phyloP scores from a whole-genome alignment of 2,113 vertebrate species.

The Gavialis gangeticus region DNA sequence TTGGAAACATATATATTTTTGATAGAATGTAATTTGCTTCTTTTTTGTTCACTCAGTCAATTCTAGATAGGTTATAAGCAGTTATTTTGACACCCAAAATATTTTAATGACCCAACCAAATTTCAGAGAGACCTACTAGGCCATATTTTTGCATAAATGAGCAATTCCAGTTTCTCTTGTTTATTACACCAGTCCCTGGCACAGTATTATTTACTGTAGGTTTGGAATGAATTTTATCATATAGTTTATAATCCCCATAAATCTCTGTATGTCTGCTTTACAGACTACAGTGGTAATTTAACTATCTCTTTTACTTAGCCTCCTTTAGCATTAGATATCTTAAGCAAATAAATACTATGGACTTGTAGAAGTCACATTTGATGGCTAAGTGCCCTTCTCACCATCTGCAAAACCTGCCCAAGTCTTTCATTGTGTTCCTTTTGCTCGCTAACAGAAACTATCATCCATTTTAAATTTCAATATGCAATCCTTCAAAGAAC shows the following conservation, averaged over 20 bases:
- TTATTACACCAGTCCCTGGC: constrained; percentile 48
- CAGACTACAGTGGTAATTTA: constrained; percentile 29
- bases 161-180: constrained; percentile 7
- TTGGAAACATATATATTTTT: no score
- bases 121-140: background rate
- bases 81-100: constrained; percentile 42
- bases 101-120: constrained; percentile 43
- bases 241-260: constrained; percentile 29
- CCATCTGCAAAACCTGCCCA: background rate
- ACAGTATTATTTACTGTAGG: background rate
- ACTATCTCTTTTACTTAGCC: constrained; percentile 20
- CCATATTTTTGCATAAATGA: no score
- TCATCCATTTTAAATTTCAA: background rate
- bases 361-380: background rate
- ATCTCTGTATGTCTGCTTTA: background rate
- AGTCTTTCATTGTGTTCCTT: background rate
- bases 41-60: background rate
- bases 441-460: background rate
- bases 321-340: background rate
- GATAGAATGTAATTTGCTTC: background rate
- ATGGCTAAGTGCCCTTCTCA: background rate
- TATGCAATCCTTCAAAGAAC: background rate
- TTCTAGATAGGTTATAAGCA: constrained; percentile 3
- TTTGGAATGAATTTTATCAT: constrained; percentile 55
- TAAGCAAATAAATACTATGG: background rate